These are phyloP conservation scores for Epirrhoe tristata DNA, from an alignment of 2,888 invertebrate species.

Conservation along the genomic window DNA sequence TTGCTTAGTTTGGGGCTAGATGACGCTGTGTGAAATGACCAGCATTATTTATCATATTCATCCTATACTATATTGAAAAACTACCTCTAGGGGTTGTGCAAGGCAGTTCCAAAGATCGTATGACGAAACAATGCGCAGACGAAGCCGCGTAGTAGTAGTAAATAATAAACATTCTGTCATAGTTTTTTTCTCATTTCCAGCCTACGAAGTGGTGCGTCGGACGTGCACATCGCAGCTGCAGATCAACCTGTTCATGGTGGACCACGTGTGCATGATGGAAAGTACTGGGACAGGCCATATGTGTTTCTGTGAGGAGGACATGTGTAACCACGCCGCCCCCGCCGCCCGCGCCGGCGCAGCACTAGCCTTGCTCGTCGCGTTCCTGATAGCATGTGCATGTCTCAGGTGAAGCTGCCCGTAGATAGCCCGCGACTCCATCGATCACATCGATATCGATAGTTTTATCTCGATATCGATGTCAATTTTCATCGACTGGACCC, in stretches of 20 bases:
- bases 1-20: too few relatives aligned
- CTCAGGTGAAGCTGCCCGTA: conserved; percentile 78
- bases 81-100: too few relatives aligned
- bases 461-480: conserved; percentile 37
- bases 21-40: too few relatives aligned
- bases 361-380: conserved; percentile 61
- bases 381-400: conserved; percentile 79
- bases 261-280: conserved; percentile 99
- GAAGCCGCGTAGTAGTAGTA: too few relatives aligned
- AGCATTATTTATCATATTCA: too few relatives aligned
- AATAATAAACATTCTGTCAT: too few relatives aligned
- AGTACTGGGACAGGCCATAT: conserved; percentile 98
- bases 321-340: conserved; percentile 89
- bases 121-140: too few relatives aligned
- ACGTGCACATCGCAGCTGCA: conserved; percentile 97
- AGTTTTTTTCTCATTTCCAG: conserved; percentile 80
- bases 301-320: conserved; percentile 99
- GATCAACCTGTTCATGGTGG: conserved; percentile 98
- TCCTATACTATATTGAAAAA: too few relatives aligned
- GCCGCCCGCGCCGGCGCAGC: conserved; percentile 57
- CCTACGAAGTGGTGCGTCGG: conserved; percentile 95
- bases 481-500: conserved; percentile 34
- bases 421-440: conserved; percentile 59
- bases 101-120: too few relatives aligned
- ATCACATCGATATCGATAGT: conserved; percentile 36